Conservation (phyloP, 2,113 vertebrate species). For the Pan troglodytes region NHGRI_mPanTro3-v2.1_pri NC_072420.2:28652001-28652500, state of each 20-base stretch:
- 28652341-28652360: background rate
- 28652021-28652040: background rate
- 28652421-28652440: background rate
- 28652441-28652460: background rate
- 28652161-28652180: background rate
- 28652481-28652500: background rate
- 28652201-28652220: background rate
- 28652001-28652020: background rate
- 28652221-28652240: background rate
- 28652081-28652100: background rate
- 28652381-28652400: background rate
- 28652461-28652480: background rate
- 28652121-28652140: background rate
- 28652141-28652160: background rate
- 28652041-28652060: background rate
- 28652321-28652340: background rate
- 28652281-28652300: background rate
- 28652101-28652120: background rate
- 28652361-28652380: no score
- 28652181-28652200: background rate
- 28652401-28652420: no score
- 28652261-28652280: background rate
- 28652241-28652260: background rate
- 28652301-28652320: background rate
- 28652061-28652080: background rate